Percentiles rank a stretch among this genome's conserved stretches.
Evolutionary conservation across 2,888 invertebrate genomes (phyloP).

Genomic region (Cryptocephalus primarius): DNA sequence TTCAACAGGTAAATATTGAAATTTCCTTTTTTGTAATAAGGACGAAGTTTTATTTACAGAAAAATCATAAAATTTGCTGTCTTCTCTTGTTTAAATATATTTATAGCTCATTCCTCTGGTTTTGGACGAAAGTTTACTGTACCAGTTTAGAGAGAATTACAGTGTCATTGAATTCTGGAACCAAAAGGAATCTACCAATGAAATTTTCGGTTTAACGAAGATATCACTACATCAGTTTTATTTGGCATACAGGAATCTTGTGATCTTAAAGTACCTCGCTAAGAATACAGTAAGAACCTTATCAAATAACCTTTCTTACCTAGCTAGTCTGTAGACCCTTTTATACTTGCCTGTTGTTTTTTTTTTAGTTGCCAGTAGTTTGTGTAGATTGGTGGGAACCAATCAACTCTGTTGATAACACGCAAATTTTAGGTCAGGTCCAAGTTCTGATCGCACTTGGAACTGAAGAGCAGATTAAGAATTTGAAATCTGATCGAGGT

Average conservation of each 20-base stretch:
- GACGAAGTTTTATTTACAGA: too few relatives aligned
- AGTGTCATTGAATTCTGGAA: conserved; percentile 45
- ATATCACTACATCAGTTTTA: conserved; percentile 50
- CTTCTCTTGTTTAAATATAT: too few relatives aligned
- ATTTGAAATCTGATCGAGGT: conserved; percentile 37
- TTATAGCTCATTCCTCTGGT: conserved; percentile 46
- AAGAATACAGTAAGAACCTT: conserved; percentile 39
- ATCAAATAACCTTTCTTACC: not conserved
- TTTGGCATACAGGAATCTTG: conserved; percentile 46
- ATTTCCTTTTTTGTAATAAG: too few relatives aligned
- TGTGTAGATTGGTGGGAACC: conserved; percentile 49
- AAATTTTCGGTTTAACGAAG: conserved; percentile 41
- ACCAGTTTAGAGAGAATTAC: conserved; percentile 44
- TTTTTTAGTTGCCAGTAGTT: conserved; percentile 45
- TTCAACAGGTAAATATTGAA: conserved; percentile 34
- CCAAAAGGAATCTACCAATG: conserved; percentile 30
- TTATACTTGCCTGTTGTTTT: conserved; percentile 6
- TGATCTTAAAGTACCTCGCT: conserved; percentile 42
- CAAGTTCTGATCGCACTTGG: conserved; percentile 49
- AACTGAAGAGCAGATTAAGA: conserved; percentile 46
- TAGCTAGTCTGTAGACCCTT: not conserved
- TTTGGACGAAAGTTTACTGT: conserved; percentile 42
- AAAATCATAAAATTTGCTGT: too few relatives aligned
- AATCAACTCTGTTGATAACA: conserved; percentile 37
- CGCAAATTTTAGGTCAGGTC: conserved; percentile 41